Evolutionary conservation across 2,797 vertebrate genomes (phyloP).

Genomic region (Gambelia wislizenii): DNA sequence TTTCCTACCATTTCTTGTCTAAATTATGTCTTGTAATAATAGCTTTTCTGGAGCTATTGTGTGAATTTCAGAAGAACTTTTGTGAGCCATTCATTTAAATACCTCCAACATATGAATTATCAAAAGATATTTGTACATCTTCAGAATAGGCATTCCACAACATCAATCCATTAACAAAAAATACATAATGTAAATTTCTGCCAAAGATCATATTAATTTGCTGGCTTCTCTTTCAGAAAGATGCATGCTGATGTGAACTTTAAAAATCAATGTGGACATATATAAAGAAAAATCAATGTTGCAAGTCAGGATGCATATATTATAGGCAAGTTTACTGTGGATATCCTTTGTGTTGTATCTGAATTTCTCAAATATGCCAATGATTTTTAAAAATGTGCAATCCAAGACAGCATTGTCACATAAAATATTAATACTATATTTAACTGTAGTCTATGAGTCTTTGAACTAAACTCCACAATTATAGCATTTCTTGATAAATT

Average conservation of each 20-base stretch:
- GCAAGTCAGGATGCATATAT: conserved; percentile 54
- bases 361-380: conserved; percentile 54
- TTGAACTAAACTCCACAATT: neutral
- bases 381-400: conserved; percentile 53
- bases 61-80: conserved; percentile 45
- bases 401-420: conserved; percentile 26
- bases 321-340: conserved; percentile 49
- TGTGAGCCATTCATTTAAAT: conserved; percentile 25
- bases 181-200: conserved; percentile 35
- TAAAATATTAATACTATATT: conserved; percentile 55
- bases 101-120: conserved; percentile 16
- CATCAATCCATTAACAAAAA: conserved; percentile 36
- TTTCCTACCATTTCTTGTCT: conserved; percentile 4
- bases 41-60: conserved; percentile 27
- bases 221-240: conserved; percentile 51
- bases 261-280: conserved; percentile 67
- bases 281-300: conserved; percentile 63
- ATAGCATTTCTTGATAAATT: conserved; percentile 2
- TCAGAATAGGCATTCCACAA: conserved; percentile 24
- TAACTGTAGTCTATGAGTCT: conserved; percentile 27
- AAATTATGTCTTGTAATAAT: neutral
- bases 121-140: neutral
- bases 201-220: conserved; percentile 49
- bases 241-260: conserved; percentile 51
- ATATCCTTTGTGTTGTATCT: conserved; percentile 44